These are phyloP conservation scores for Mesitornis unicolor DNA, from an alignment of 2,113 vertebrate species.

Conservation along the genomic window DNA sequence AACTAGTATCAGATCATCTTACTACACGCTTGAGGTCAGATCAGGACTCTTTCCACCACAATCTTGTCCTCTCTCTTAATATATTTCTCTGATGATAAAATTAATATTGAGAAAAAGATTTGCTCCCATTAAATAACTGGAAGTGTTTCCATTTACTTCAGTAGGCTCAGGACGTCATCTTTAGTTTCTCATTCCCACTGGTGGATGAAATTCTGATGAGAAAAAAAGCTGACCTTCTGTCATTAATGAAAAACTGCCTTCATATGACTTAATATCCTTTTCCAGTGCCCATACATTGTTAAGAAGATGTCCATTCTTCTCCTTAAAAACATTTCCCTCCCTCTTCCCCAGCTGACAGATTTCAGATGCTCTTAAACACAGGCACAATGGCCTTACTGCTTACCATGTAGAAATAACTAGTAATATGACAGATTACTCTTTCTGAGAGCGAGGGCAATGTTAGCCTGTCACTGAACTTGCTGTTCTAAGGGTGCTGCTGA, in stretches of 20 bases:
- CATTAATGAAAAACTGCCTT: background rate
- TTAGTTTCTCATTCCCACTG: background rate
- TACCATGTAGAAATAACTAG: background rate
- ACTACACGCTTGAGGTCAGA: background rate
- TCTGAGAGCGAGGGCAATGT: accelerated
- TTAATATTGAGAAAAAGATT: background rate
- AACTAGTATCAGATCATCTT: background rate
- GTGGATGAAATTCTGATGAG: background rate
- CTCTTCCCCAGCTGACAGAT: background rate
- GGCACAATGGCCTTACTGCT: background rate
- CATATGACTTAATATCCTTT: background rate
- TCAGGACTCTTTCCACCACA: background rate
- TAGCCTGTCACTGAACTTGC: background rate
- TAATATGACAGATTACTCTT: background rate
- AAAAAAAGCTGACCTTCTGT: background rate
- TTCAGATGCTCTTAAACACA: background rate
- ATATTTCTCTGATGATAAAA: background rate
- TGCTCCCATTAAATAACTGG: background rate
- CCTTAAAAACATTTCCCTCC: background rate
- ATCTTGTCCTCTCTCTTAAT: background rate
- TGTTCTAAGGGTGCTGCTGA: background rate
- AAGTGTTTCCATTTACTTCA: background rate
- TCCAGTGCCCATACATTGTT: background rate
- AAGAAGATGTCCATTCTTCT: background rate
- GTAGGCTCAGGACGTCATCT: background rate